Percentiles rank a stretch among this genome's conserved stretches.
Conservation (phyloP, 2,797 vertebrate genomes). For the Dipus sagitta region DNA sequence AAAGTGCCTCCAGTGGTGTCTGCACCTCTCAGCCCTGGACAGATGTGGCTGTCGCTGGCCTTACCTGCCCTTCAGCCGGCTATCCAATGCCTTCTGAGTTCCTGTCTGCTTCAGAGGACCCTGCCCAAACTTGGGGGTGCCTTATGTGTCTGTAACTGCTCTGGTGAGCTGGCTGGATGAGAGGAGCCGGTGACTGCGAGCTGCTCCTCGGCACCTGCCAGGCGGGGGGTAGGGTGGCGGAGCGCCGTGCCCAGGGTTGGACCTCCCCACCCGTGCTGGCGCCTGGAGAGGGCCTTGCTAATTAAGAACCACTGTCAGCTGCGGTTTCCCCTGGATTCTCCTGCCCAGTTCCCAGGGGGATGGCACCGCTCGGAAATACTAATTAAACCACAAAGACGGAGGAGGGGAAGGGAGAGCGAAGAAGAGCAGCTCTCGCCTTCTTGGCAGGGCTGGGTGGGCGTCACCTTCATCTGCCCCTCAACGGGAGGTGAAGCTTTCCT, state of each 20-base stretch:
- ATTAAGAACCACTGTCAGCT: constrained; percentile 85
- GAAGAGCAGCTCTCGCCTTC: neutral
- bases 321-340: constrained; percentile 79
- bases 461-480: neutral
- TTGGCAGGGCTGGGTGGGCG: neutral
- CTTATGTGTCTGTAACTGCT: neutral
- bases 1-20: neutral
- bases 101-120: neutral
- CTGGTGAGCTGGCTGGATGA: neutral
- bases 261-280: neutral
- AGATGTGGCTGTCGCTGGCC: neutral
- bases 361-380: constrained; percentile 84
- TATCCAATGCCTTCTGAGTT: neutral
- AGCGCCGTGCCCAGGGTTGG: no score
- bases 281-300: constrained; percentile 66
- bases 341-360: constrained; percentile 80
- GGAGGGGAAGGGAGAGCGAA: neutral
- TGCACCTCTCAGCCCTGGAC: neutral
- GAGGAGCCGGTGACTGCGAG: neutral
- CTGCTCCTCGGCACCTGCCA: neutral
- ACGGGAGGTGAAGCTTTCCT: neutral
- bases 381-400: constrained; percentile 83
- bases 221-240: neutral
- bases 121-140: neutral
- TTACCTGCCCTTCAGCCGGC: no score